Conservation (phyloP, 2,113 vertebrate species). For the Reinhardtius hippoglossoides region DNA sequence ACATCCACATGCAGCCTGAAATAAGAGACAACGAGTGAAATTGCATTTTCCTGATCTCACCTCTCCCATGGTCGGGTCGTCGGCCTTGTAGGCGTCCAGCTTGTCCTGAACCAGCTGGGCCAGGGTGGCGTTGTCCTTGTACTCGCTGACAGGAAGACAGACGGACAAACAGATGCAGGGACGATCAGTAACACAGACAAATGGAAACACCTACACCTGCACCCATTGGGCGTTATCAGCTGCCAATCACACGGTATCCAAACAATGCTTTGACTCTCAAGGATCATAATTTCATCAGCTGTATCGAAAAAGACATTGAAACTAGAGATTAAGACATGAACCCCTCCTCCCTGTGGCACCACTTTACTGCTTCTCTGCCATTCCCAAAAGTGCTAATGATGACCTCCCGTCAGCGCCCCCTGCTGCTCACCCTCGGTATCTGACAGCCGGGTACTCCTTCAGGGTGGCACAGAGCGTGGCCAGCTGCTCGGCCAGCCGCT, state of each 20-base stretch:
- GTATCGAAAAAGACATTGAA: too few species aligned
- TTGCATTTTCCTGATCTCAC: conserved; percentile 74
- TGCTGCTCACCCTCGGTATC: conserved; percentile 91
- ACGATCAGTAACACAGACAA: neutral
- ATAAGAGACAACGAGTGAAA: too few species aligned
- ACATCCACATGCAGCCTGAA: too few species aligned
- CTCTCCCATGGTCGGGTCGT: conserved; percentile 98
- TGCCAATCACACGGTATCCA: too few species aligned
- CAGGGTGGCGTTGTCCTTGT: conserved; percentile 95
- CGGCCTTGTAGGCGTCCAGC: conserved; percentile 96
- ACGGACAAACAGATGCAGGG: neutral
- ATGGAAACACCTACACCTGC: too few species aligned
- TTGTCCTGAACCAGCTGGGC: conserved; percentile 99
- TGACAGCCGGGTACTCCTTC: conserved; percentile 96
- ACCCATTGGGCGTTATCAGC: too few species aligned
- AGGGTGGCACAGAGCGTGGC: conserved; percentile 95
- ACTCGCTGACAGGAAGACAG: conserved; percentile 73
- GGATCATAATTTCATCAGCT: too few species aligned
- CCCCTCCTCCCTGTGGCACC: too few species aligned
- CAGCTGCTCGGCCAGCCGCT: conserved; percentile 95
- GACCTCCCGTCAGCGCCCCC: conserved; percentile 31
- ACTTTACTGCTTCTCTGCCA: too few species aligned
- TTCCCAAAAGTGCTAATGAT: too few species aligned
- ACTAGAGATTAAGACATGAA: too few species aligned
- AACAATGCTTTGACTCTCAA: too few species aligned